phyloP scores from a whole-genome alignment of 92 coral and sea anemone species.

The Palythoa grandiflora region DNA sequence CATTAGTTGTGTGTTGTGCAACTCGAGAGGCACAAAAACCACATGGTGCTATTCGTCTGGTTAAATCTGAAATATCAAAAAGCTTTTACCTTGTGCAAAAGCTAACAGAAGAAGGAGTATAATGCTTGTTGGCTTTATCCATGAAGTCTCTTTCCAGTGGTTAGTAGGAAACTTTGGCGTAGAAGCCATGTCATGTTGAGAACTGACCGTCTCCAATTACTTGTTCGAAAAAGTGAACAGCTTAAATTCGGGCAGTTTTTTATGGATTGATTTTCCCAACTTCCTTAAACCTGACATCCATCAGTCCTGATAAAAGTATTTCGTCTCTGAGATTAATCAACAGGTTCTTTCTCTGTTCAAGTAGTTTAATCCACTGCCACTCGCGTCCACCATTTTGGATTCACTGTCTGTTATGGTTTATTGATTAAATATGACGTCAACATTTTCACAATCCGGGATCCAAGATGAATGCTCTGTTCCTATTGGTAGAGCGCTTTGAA shows the following conservation, averaged over 20 bases:
- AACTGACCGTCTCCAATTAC: slow-evolving; percentile 21
- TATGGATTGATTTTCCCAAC: slow-evolving; percentile 15
- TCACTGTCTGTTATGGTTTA: slow-evolving; percentile 75
- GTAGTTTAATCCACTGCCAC: slow-evolving; percentile 55
- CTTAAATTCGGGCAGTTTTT: neutral
- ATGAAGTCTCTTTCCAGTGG: slow-evolving; percentile 33
- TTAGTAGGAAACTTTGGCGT: slow-evolving; percentile 7
- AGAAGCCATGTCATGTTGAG: slow-evolving; percentile 51
- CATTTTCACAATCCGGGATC: slow-evolving; percentile 53
- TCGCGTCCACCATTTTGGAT: slow-evolving; percentile 85
- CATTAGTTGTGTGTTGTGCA: slow-evolving; percentile 15
- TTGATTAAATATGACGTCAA: slow-evolving; percentile 80
- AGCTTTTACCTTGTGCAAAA: slow-evolving; percentile 39
- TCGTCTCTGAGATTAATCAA: slow-evolving; percentile 35
- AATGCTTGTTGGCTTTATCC: slow-evolving; percentile 34
- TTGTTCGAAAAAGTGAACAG: slow-evolving; percentile 19
- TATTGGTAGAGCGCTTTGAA: slow-evolving; percentile 59
- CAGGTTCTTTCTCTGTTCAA: slow-evolving; percentile 35
- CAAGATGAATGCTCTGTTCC: neutral
- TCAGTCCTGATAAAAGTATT: slow-evolving; percentile 22
- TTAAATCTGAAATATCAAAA: neutral
- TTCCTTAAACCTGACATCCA: slow-evolving; percentile 70
- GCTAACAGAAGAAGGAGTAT: slow-evolving; percentile 28
- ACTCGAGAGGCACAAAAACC: slow-evolving; percentile 1
- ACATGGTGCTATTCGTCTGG: neutral